These are phyloP conservation scores for Sardinella longiceps DNA, from an alignment of 2,797 vertebrate species.

Conservation along the genomic window DNA sequence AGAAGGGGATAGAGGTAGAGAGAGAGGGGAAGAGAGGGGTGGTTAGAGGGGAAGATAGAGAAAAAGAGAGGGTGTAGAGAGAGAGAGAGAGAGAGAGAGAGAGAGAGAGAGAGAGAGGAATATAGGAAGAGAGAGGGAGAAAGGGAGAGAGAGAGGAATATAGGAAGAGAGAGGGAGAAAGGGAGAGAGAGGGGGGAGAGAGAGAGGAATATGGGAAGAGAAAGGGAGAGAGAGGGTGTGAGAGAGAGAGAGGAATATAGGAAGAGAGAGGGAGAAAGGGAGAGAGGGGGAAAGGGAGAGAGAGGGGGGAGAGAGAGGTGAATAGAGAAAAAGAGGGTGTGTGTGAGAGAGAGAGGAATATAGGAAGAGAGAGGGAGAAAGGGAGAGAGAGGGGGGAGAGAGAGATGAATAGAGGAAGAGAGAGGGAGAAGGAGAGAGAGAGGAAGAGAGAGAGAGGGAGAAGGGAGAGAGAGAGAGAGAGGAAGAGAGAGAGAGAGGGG, in stretches of 20 bases:
- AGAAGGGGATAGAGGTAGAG: background rate
- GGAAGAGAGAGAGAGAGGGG: conserved; percentile 24
- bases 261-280: background rate
- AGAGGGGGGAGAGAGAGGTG: background rate
- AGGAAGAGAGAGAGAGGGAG: background rate
- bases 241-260: background rate
- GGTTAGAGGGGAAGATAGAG: conserved; percentile 22
- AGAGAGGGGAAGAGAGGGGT: conserved; percentile 4
- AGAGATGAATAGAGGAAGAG: background rate
- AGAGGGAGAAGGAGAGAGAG: conserved; percentile 10
- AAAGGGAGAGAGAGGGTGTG: background rate
- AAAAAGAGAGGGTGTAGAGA: background rate
- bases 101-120: background rate
- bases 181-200: background rate
- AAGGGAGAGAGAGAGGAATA: background rate
- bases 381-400: conserved; percentile 22
- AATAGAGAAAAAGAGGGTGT: too few species aligned
- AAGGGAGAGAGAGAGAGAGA: background rate
- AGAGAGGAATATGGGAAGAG: background rate
- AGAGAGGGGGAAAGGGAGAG: background rate
- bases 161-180: conserved; percentile 32
- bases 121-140: background rate
- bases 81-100: background rate
- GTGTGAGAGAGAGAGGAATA: background rate
- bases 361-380: background rate